These are phyloP conservation scores for Machimus atricapillus DNA, from an alignment of 2,888 invertebrate genomes.

Conservation along the genomic window DNA sequence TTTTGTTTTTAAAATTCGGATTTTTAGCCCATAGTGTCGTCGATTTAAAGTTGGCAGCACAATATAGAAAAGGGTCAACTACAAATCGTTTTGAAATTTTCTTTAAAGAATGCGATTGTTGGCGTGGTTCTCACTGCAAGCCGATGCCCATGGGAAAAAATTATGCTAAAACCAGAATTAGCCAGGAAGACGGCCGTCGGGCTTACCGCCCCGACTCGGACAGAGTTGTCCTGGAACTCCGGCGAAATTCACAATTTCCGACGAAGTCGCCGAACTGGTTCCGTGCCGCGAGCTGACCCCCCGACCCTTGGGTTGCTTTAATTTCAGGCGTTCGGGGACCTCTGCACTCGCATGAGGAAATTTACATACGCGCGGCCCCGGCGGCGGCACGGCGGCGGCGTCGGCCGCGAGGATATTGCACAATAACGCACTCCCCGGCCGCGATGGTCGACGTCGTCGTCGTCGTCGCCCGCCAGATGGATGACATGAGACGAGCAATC, in stretches of 20 bases:
- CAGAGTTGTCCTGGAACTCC: constrained; percentile 5
- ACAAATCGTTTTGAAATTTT: not conserved
- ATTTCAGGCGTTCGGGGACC: constrained; percentile 16
- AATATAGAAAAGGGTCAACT: not conserved
- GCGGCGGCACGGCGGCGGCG: not conserved
- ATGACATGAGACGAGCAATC: constrained; percentile 35
- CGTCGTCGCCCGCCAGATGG: constrained; percentile 20
- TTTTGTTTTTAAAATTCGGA: not conserved
- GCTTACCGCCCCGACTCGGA: not conserved
- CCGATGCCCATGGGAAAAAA: constrained; percentile 43
- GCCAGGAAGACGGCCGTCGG: not conserved
- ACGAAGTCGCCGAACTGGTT: constrained; percentile 25
- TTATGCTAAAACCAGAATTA: not conserved
- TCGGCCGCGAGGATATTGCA: not conserved
- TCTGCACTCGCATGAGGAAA: constrained; percentile 16
- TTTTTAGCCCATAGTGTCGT: too few species aligned
- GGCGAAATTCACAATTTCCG: constrained; percentile 8
- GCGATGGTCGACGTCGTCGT: not conserved
- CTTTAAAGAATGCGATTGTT: not conserved
- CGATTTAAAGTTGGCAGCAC: not conserved
- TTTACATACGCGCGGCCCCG: not conserved
- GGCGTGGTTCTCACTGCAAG: constrained; percentile 12
- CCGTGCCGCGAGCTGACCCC: not conserved
- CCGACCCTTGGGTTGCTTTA: constrained; percentile 1
- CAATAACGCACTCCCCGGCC: not conserved